A percentile compares a stretch with the other conserved stretches of the same genome.
These are phyloP conservation scores for Sula dactylatra DNA, from an alignment of 2,113 vertebrate genomes.

Conservation along the genomic window DNA sequence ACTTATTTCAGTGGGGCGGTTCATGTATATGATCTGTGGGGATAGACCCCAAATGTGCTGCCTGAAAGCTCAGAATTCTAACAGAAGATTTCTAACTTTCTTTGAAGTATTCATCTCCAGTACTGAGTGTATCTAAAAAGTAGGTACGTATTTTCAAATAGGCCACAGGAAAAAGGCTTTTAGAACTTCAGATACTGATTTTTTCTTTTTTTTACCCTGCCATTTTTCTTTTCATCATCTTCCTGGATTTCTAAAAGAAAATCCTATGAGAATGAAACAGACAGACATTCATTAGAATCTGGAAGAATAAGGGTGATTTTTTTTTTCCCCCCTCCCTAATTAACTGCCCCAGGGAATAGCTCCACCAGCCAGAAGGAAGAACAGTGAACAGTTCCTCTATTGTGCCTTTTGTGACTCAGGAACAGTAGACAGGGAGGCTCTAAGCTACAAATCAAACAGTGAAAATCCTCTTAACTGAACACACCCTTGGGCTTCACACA, in stretches of 20 bases:
- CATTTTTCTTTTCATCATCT: slow-evolving; percentile 33
- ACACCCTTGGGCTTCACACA: slow-evolving; percentile 36
- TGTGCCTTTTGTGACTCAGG: slow-evolving; percentile 22
- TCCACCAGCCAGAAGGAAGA: neutral
- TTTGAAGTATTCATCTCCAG: neutral
- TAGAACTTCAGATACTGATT: neutral
- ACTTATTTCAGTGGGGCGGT: neutral
- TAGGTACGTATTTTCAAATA: neutral
- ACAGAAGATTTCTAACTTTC: neutral
- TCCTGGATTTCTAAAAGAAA: slow-evolving; percentile 25
- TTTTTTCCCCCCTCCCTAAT: neutral
- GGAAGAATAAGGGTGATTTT: neutral
- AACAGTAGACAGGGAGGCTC: neutral
- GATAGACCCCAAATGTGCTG: neutral
- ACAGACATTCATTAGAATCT: slow-evolving; percentile 23
- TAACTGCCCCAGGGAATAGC: neutral
- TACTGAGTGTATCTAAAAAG: neutral
- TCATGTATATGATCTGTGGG: neutral
- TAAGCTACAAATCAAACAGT: slow-evolving; percentile 46
- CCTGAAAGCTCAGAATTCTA: neutral
- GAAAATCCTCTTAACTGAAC: slow-evolving; percentile 48
- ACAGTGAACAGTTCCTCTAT: neutral
- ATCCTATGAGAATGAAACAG: neutral
- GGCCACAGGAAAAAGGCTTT: neutral
- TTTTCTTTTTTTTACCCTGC: neutral